Evolutionary conservation across 2,113 vertebrate species (phyloP), one percentile per base, ranked within the genome.

Genomic region (Alces alces): DNA sequence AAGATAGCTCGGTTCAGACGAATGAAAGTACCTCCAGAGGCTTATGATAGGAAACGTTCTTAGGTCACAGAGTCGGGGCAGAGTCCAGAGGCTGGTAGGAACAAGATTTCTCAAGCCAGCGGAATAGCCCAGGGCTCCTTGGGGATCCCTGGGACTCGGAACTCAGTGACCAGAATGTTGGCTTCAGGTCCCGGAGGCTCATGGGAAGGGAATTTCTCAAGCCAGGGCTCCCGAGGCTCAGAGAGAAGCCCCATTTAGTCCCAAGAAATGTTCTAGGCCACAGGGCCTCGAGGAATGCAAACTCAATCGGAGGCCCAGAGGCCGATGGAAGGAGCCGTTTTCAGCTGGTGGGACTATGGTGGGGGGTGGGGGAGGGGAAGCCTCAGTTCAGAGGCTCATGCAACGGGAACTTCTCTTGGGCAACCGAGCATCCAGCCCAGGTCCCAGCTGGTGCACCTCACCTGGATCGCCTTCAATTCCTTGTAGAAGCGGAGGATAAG

Each of bases 391-490:
- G 54, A 43, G 27, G 36, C 54, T 66, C 52, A 1, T 2, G 52
- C 36, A 30, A 14, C 3, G 52, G 45, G 50, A 43, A 28, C 36
- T 36, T 14, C 57, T 47, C 33, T 39, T 19, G 60, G 25, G 19
- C 21, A 83, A 9, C 27, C 27, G 11, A 43, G 45, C 70, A 12
- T 21, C 47, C 66, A 7, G 23, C 58, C 57, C 50, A 0, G 3
- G n/a, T 5, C 61, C 50, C 79, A 6, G 28, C 10, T 5, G 3
- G 16, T 15, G n/a, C 27, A 0, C 8, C 91, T 97, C 96, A 99
- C 99, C 99, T 99, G 99, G 89, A 99, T 99, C 23, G 99, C 99
- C 57, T 98, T 99, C 45, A 99, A 98, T 90, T 99, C 99, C 97
- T 99, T 99, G 95, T 99, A 73, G 98, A 99, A 99, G 78, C 99